Conservation (phyloP, 2,888 invertebrate species). For the Encarsia formosa region DNA sequence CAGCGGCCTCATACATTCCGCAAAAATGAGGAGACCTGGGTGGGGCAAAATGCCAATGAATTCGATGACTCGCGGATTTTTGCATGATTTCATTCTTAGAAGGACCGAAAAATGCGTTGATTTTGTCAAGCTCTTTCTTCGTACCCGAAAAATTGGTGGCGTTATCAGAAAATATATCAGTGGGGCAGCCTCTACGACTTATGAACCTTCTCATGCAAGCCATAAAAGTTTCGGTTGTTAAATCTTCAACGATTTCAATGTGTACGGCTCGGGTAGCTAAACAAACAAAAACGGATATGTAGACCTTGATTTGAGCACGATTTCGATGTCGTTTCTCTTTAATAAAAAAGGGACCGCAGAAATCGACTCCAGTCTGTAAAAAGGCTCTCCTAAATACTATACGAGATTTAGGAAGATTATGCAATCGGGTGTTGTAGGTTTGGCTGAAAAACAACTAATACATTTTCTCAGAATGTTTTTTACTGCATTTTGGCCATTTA, state of each 20-base stretch:
- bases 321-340: constrained; percentile 28
- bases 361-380: constrained; percentile 37
- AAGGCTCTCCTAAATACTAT: constrained; percentile 22
- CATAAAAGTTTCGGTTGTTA: constrained; percentile 31
- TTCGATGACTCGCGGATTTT: constrained; percentile 3
- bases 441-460: constrained; percentile 23
- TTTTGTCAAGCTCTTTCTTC: constrained; percentile 5
- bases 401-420: constrained; percentile 31
- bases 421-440: constrained; percentile 14
- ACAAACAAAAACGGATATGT: constrained; percentile 26
- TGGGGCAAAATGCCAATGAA: constrained; percentile 31
- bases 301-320: constrained; percentile 19
- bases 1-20: constrained; percentile 31
- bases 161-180: constrained; percentile 33
- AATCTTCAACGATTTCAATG: constrained; percentile 37
- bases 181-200: constrained; percentile 25
- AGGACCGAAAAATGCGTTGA: background rate
- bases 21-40: constrained; percentile 30
- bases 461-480: constrained; percentile 16
- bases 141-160: constrained; percentile 28
- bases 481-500: constrained; percentile 22
- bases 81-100: background rate
- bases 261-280: constrained; percentile 38
- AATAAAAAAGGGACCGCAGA: constrained; percentile 34
- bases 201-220: constrained; percentile 26